These are phyloP conservation scores for Nymphicus hollandicus DNA, from an alignment of 2,113 vertebrate genomes.

Conservation along the genomic window DNA sequence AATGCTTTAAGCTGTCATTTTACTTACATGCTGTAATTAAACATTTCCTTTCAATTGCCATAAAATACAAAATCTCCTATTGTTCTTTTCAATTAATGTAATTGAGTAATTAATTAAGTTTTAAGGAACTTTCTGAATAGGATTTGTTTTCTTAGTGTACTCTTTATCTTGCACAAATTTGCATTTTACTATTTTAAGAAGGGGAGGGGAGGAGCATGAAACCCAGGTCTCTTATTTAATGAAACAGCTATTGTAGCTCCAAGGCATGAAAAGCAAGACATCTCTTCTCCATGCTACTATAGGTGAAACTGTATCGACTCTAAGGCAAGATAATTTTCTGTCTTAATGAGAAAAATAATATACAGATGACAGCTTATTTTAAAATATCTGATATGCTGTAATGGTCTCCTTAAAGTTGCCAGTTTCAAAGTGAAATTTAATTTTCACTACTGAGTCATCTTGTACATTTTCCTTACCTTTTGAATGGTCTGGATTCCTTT, in stretches of 20 bases:
- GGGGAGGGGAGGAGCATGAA: not conserved
- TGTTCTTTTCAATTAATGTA: constrained; percentile 36
- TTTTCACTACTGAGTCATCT: not conserved
- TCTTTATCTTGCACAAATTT: not conserved
- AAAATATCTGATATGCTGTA: not conserved
- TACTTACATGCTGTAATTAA: constrained; percentile 37
- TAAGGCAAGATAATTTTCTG: not conserved
- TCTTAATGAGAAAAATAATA: not conserved
- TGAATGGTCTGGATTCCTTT: not conserved
- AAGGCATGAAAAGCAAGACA: not conserved
- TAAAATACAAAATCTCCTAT: constrained; percentile 15
- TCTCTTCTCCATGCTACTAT: not conserved
- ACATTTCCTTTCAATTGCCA: constrained; percentile 28
- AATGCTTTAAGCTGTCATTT: constrained; percentile 45
- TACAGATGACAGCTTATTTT: not conserved
- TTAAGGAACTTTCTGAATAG: constrained; percentile 6
- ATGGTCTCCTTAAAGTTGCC: not conserved
- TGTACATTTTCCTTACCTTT: not conserved
- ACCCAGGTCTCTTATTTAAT: not conserved
- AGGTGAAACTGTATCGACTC: not conserved
- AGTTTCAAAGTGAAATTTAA: constrained; percentile 1
- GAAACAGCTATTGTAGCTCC: not conserved
- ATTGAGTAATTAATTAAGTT: constrained; percentile 54
- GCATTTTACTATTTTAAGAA: not conserved
- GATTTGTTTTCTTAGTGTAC: not conserved